These are phyloP conservation scores for Halocaridina rubra DNA, from an alignment of 2,888 invertebrate genomes.

Conservation along the genomic window DNA sequence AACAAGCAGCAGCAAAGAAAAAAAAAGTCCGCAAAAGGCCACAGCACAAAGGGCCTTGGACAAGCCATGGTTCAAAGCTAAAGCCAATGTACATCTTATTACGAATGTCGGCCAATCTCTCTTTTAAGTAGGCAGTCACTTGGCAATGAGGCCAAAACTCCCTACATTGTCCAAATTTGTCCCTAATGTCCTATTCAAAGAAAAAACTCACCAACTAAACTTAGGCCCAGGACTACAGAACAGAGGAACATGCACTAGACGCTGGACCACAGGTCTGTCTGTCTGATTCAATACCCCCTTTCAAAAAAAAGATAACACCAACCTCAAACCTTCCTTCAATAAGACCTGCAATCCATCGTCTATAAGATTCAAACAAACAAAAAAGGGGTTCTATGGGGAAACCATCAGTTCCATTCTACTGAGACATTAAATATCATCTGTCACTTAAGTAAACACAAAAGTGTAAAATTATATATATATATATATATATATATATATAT, in stretches of 20 bases:
- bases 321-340: background rate
- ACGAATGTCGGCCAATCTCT: background rate
- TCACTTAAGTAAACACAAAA: too few species aligned
- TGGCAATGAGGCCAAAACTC: conserved; percentile 35
- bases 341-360: conserved; percentile 33
- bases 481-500: too few species aligned
- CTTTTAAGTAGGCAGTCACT: conserved; percentile 38
- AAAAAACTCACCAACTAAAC: conserved; percentile 39
- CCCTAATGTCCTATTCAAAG: conserved; percentile 39
- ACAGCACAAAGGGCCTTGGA: conserved; percentile 40
- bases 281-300: too few species aligned
- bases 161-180: conserved; percentile 39
- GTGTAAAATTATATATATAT: too few species aligned
- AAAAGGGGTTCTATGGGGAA: conserved; percentile 29
- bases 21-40: conserved; percentile 23
- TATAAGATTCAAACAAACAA: conserved; percentile 29
- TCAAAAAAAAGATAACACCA: too few species aligned
- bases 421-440: too few species aligned
- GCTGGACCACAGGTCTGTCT: conserved; percentile 33
- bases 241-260: conserved; percentile 47
- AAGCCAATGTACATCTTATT: conserved; percentile 20
- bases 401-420: conserved; percentile 44
- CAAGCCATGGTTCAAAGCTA: conserved; percentile 49
- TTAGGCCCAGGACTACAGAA: conserved; percentile 50
- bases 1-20: conserved; percentile 52